phyloP scores from a whole-genome alignment of 1,140 invertebrate genomes.

The Aphelinus certus region DNA sequence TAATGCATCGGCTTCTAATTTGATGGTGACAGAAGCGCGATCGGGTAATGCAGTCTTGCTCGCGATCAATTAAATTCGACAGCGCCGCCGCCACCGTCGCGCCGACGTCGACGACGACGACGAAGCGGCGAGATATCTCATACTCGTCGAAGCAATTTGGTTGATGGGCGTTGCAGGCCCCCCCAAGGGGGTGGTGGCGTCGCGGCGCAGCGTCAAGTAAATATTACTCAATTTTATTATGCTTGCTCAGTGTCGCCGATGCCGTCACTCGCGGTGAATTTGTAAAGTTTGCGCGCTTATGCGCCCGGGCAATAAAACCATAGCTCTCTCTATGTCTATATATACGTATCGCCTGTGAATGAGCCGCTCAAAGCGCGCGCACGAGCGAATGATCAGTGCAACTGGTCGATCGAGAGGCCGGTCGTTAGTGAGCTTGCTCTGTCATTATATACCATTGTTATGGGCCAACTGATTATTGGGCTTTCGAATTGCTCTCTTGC shows the following conservation, averaged over 20 bases:
- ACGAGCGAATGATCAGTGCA: background rate
- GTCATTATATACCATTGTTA: too few relatives aligned
- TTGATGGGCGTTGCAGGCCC: constrained; percentile 38
- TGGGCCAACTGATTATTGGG: too few relatives aligned
- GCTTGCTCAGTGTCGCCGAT: constrained; percentile 29
- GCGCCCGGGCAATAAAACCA: constrained; percentile 19
- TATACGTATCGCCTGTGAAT: constrained; percentile 4
- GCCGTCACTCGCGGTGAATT: constrained; percentile 42
- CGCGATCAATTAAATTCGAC: constrained; percentile 29
- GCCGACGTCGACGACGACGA: background rate
- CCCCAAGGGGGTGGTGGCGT: too few relatives aligned
- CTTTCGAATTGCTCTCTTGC: too few relatives aligned
- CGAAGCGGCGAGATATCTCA: background rate
- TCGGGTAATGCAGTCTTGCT: background rate
- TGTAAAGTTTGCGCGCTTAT: constrained; percentile 36
- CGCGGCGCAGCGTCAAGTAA: constrained; percentile 34
- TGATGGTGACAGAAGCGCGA: background rate
- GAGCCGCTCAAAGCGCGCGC: background rate
- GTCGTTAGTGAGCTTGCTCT: too few relatives aligned
- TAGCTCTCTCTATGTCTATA: too few relatives aligned
- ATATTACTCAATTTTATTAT: constrained; percentile 54
- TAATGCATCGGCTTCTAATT: constrained; percentile 9
- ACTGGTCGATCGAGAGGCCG: too few relatives aligned
- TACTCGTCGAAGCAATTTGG: constrained; percentile 42
- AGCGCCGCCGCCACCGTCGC: background rate